Base-by-base conservation (phyloP, 2,797 vertebrate species). In the Gymnothorax javanicus region DNA sequence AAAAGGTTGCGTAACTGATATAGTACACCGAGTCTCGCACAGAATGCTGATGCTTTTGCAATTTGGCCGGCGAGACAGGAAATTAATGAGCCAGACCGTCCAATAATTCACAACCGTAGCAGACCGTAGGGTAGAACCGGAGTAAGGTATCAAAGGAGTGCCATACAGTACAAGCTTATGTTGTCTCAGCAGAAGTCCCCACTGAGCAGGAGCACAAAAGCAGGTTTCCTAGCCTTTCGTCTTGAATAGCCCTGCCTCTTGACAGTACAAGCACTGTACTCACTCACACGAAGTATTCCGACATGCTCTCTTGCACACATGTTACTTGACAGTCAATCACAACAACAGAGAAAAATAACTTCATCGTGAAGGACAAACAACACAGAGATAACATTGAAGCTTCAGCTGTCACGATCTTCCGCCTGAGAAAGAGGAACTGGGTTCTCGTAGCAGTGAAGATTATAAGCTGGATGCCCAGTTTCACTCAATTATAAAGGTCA, bases 161-260 rank as follows among this genome's bases (percentile, higher is more conserved):
- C 33, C 33, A 5, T 13, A 7, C 2, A 13, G 11, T 75, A 17
- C 71, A 15, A 27, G 43, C 13, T 5, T 75, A 75, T 27, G 69
- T 27, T 33, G 25, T 13, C 87, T 56, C 17, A 77, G 82, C 84
- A 25, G 67, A 82, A 81, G 69, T 85, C 86, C 77, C 88, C 86
- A 86, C 85, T 52, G 84, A 33, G 86, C 85, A 84, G 79, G 60
- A 84, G 73, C 12, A 52, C 88, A 69, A 77, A 84, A 7, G 54
- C 84, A 52, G 83, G 59, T 27, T 71, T 90, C 81, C 12, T 17
- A 84, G 87, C 90, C 84, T 86, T 86, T 60, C 11, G 69, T 75
- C 71, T 88, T 87, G 88, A 87, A 87, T 69, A 90, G 86, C 86
- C 77, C 25, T 5, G 43, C 12, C 85, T 85, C 58, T 57, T 83